A percentile compares a stretch with the other conserved stretches of the same genome.
Conservation (phyloP, 2,113 vertebrate genomes). For the Bujurquina vittata region DNA sequence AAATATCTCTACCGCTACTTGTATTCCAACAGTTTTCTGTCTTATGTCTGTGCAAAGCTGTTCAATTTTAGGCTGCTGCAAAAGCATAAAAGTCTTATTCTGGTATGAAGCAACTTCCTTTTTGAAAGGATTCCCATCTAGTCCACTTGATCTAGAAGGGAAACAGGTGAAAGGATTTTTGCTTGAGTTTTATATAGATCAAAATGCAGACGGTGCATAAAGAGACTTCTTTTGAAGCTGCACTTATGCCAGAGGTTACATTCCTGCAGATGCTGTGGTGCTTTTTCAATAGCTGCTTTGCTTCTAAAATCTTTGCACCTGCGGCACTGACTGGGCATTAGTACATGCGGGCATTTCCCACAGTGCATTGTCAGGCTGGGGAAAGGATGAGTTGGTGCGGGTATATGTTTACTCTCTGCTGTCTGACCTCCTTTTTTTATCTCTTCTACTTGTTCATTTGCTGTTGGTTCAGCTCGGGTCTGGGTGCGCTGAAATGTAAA, state of each 20-base stretch:
- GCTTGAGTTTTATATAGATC: slow-evolving; percentile 32
- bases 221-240: slow-evolving; percentile 41
- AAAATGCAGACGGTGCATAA: slow-evolving; percentile 31
- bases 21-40: slow-evolving; percentile 27
- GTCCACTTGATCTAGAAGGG: background rate
- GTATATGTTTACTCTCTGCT: slow-evolving; percentile 45
- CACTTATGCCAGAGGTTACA: slow-evolving; percentile 25
- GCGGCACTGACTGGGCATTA: slow-evolving; percentile 36
- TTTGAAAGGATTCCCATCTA: slow-evolving; percentile 21
- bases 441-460: slow-evolving; percentile 49
- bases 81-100: slow-evolving; percentile 21
- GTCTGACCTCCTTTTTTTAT: slow-evolving; percentile 66
- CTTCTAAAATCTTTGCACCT: slow-evolving; percentile 36
- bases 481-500: slow-evolving; percentile 45
- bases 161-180: slow-evolving; percentile 30
- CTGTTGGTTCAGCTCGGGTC: slow-evolving; percentile 52
- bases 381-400: slow-evolving; percentile 33
- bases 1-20: slow-evolving; percentile 17
- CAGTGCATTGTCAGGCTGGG: slow-evolving; percentile 39
- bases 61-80: slow-evolving; percentile 1
- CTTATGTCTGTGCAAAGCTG: slow-evolving; percentile 11
- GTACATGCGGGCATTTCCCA: slow-evolving; percentile 54
- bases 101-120: slow-evolving; percentile 29
- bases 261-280: slow-evolving; percentile 7
- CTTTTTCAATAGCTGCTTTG: slow-evolving; percentile 30